Base-by-base conservation (phyloP, 2,113 vertebrate genomes). In the Atherinomorus stipes region DNA sequence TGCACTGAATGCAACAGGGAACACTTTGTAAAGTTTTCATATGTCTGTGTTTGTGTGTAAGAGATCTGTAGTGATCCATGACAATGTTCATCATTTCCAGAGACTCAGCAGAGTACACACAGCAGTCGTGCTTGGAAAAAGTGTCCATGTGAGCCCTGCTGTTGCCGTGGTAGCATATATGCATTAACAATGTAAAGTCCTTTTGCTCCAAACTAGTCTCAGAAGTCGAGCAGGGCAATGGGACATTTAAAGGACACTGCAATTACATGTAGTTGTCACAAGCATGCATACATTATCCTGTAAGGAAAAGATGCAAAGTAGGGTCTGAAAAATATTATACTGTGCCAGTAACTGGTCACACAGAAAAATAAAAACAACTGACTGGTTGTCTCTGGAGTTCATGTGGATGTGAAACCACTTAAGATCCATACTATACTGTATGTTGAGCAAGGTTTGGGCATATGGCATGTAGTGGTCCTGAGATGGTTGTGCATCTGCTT, bases 1-100 rank as follows among this genome's bases (percentile, higher is more conserved):
- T 74, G 50, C 45, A 57, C 34, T 56, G 70, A 78, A 80, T 76
- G 56, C 72, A 85, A 54, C 22, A 42, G 51, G 50, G 15, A 64
- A 65, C 19, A 23, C n/a, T 59, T 51, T 60, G 31, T 31, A 54
- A 15, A 38, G 49, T 34, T 11, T 16, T 52, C 77, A 51, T 64
- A 38, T 60, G 61, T 62, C 25, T 74, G 7, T 54, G 61, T 73
- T 50, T 75, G 61, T 26, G 19, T 56, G 37, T 21, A 5, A 18
- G 34, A 52, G 15, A 12, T 57, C 21, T 75, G 42, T 47, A 11
- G 53, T 19, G n/a, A 54, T 61, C 68, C 56, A 21, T 31, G 28
- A 53, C 54, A 18, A 18, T 19, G 31, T 28, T 68, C 19, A 47
- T 75, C 60, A 23, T 67, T 49, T 68, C 37, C 18, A 42, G 53